phyloP scores from a whole-genome alignment of 2,888 invertebrate species.

The Hoplodrina ambigua region DNA sequence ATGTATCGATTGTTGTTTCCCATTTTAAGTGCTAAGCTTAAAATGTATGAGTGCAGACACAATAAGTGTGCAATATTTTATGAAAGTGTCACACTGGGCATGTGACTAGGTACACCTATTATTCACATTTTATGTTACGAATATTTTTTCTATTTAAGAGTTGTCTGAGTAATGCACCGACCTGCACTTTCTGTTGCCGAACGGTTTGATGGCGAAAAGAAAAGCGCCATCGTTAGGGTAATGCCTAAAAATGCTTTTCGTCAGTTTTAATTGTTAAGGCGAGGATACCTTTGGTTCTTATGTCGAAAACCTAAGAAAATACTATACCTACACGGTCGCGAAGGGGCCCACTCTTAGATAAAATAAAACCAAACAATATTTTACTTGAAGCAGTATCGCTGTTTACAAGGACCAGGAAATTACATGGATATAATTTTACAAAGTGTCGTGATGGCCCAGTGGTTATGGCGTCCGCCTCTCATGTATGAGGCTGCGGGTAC shows the following conservation, averaged over 20 bases:
- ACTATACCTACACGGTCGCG: too few relatives aligned
- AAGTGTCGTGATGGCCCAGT: too few relatives aligned
- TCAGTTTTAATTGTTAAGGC: too few relatives aligned
- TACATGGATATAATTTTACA: not conserved
- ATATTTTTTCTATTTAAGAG: slow-evolving; percentile 18
- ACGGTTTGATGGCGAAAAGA: not conserved
- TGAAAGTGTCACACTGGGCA: slow-evolving; percentile 24
- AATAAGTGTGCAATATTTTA: slow-evolving; percentile 44
- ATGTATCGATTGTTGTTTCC: slow-evolving; percentile 48
- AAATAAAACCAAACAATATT: not conserved
- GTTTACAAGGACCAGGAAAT: not conserved
- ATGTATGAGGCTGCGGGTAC: too few relatives aligned
- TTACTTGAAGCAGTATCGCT: not conserved
- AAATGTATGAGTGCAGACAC: slow-evolving; percentile 30
- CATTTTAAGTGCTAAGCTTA: slow-evolving; percentile 33
- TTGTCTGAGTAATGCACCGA: slow-evolving; percentile 10
- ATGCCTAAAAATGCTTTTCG: not conserved
- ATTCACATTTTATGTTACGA: slow-evolving; percentile 32
- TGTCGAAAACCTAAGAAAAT: too few relatives aligned
- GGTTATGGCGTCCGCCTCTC: too few relatives aligned
- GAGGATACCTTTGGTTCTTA: too few relatives aligned
- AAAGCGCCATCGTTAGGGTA: not conserved
- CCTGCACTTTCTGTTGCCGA: not conserved
- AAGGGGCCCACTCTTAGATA: not conserved
- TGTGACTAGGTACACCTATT: slow-evolving; percentile 30